Base-by-base conservation (phyloP, 2,888 invertebrate species). In the Leistus spinibarbis region DNA sequence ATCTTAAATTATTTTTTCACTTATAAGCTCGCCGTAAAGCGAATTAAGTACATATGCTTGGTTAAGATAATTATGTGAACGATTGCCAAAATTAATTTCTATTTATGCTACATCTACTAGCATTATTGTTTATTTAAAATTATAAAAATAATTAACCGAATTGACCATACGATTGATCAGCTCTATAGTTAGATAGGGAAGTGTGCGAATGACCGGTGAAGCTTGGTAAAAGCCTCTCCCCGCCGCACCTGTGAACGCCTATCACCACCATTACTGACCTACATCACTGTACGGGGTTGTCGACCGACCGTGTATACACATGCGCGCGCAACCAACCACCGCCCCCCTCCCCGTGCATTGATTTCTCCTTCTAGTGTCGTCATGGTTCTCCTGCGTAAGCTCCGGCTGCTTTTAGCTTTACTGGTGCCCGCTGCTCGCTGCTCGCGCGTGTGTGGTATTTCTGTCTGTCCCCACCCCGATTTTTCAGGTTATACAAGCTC, bases 261-360 rank as follows among this genome's bases (percentile, higher is more conserved):
- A 40, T 40, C 40, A 53, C 54, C 66, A 27, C 72, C 72, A 72
- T 72, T 54, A 72, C 72, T 72, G 72, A 72, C 72, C 72, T 72
- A 72, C 72, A 72, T 72, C 72, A 72, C 65, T 9, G 65, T 60
- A 17, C 27, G 65, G 72, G 72, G 72, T 72, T 72, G 72, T 72
- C 72, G 72, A 66, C 72, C 72, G 72, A 66, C 57, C 65, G 72
- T 57, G 66, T 23, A 64, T 63, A 13, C 40, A 20, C 24, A 64
- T 53, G 20, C 54, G 56, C 54, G 60, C 24, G 24, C 69, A 60
- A 17, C 5, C 20, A 17, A 54, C 54, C 13, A 3, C n/a, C 17
- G 5, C 22, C 60, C 60, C 60, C 60, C 60, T 19, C 60, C 60
- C 19, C 17, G 19, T 10, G 22, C 60, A 40, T 40, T 40, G 40